Percentiles rank a stretch among this genome's conserved stretches.
Evolutionary conservation across 2,888 invertebrate species (phyloP).

Genomic region (Pollenia griseotomentosa): DNA sequence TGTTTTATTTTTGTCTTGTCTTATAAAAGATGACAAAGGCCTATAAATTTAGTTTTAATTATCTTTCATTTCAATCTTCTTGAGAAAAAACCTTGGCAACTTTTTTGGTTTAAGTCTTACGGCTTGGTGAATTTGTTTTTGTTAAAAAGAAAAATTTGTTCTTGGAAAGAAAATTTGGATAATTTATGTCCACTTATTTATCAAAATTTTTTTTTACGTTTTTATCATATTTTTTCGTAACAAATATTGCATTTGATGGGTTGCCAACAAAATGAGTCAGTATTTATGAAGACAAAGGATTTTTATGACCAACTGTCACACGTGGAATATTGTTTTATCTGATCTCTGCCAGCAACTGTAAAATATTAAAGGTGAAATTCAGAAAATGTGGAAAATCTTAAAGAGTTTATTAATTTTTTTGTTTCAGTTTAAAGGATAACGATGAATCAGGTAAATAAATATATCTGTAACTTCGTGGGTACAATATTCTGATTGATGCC

Average conservation of each 20-base stretch:
- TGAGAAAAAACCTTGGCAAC: slow-evolving; percentile 2
- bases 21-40: background rate
- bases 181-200: slow-evolving; percentile 31
- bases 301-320: slow-evolving; percentile 37
- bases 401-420: background rate
- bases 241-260: slow-evolving; percentile 13
- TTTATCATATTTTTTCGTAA: background rate
- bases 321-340: slow-evolving; percentile 33
- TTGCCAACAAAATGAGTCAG: slow-evolving; percentile 38
- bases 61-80: slow-evolving; percentile 4
- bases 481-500: no score
- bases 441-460: no score
- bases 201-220: slow-evolving; percentile 15
- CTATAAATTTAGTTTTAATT: background rate
- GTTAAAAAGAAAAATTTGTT: background rate
- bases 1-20: background rate
- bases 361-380: slow-evolving; percentile 42
- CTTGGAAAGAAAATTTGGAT: background rate
- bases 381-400: background rate
- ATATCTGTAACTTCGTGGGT: no score
- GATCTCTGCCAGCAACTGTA: slow-evolving; percentile 32
- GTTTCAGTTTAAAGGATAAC: background rate
- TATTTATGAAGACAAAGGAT: slow-evolving; percentile 13
- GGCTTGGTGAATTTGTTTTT: slow-evolving; percentile 1
- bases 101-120: background rate